Conservation (phyloP, 2,113 vertebrate species). For the Chaetura pelagica region DNA sequence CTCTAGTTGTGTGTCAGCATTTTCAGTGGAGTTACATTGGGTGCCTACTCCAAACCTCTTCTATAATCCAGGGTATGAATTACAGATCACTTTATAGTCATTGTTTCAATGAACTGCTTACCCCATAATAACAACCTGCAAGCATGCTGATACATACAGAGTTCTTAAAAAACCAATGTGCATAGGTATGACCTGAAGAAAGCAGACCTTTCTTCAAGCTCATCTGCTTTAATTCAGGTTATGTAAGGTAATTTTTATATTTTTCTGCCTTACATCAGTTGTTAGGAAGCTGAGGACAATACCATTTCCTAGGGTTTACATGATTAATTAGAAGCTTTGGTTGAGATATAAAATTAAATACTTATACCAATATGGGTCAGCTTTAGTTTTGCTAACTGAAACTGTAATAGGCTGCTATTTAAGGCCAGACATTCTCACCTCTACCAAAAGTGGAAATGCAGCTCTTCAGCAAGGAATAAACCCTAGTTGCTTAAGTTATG, state of each 20-base stretch:
- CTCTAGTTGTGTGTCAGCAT: not conserved
- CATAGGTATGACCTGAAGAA: not conserved
- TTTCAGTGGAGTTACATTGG: not conserved
- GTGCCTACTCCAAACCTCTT: not conserved
- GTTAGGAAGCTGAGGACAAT: slow-evolving; percentile 1
- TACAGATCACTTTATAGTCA: not conserved
- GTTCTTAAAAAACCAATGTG: not conserved
- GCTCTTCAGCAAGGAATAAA: not conserved
- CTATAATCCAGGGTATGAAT: not conserved
- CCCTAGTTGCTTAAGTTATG: not conserved
- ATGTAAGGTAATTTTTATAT: not conserved
- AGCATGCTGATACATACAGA: not conserved
- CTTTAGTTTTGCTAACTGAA: not conserved
- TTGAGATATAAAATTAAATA: slow-evolving; percentile 13
- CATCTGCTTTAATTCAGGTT: not conserved
- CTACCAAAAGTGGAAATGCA: not conserved
- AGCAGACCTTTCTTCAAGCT: not conserved
- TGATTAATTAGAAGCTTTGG: slow-evolving; percentile 30
- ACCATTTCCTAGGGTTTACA: slow-evolving; percentile 4
- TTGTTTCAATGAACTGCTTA: not conserved
- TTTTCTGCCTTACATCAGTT: not conserved
- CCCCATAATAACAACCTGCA: not conserved
- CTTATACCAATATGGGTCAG: not conserved
- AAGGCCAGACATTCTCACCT: not conserved
- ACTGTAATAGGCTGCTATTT: not conserved